Conservation (phyloP, 2,797 vertebrate species). For the Morelia viridis region DNA sequence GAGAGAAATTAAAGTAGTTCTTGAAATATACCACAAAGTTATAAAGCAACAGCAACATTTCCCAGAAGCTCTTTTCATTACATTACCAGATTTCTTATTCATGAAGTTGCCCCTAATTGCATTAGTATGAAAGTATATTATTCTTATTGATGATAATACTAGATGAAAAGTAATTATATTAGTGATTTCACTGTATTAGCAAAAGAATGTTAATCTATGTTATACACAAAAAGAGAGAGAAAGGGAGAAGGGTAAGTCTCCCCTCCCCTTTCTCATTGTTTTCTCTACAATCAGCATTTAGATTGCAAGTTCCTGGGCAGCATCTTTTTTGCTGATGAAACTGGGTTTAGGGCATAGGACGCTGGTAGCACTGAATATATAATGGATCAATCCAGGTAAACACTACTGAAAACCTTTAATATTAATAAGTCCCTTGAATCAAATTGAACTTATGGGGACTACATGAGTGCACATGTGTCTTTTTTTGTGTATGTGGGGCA, state of each 20-base stretch:
- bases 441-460: neutral
- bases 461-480: neutral
- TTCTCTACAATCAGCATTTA: neutral
- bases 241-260: neutral
- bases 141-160: constrained; percentile 57
- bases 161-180: constrained; percentile 58
- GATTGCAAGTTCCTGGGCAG: neutral
- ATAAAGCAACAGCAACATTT: constrained; percentile 57
- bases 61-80: constrained; percentile 56
- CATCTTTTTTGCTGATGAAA: neutral
- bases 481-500: neutral
- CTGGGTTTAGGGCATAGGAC: neutral
- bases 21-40: constrained; percentile 45
- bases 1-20: constrained; percentile 50
- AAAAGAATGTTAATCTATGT: constrained; percentile 53
- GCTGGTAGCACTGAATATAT: neutral
- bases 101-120: constrained; percentile 60
- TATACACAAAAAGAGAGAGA: neutral
- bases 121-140: constrained; percentile 51
- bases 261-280: neutral
- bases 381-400: neutral
- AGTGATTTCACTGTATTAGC: constrained; percentile 50
- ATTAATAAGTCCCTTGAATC: neutral
- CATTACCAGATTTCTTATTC: constrained; percentile 61
- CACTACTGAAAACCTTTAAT: neutral